Conservation (phyloP, 2,888 invertebrate genomes). For the Hypomecis atomaria region DNA sequence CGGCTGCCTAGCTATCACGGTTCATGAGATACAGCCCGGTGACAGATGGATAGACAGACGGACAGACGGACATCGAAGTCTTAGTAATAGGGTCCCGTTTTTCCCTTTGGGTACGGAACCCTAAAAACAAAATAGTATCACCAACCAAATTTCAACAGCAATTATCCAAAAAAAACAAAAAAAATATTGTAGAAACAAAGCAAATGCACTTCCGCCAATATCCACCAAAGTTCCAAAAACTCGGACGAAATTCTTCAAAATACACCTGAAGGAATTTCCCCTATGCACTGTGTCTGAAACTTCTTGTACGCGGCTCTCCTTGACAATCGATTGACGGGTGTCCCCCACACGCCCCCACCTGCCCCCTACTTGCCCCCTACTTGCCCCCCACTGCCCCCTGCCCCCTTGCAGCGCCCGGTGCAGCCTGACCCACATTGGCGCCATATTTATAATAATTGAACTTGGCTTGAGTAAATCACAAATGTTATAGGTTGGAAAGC, state of each 20-base stretch:
- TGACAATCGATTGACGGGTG: slow-evolving; percentile 86
- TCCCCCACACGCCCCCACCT: slow-evolving; percentile 53
- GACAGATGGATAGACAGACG: no score
- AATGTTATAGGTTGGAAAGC: slow-evolving; percentile 20
- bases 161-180: background rate
- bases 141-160: no score
- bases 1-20: no score
- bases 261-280: slow-evolving; percentile 35
- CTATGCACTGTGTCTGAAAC: slow-evolving; percentile 51
- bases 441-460: slow-evolving; percentile 84
- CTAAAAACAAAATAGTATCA: no score
- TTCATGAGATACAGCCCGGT: no score
- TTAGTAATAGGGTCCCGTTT: no score
- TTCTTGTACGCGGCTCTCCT: slow-evolving; percentile 65
- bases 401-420: slow-evolving; percentile 47
- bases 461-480: slow-evolving; percentile 50
- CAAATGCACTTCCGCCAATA: background rate
- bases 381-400: slow-evolving; percentile 36
- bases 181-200: no score
- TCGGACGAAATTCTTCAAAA: slow-evolving; percentile 17
- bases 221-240: background rate
- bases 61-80: no score
- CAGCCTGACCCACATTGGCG: slow-evolving; percentile 79
- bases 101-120: no score
- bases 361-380: slow-evolving; percentile 42